Base-by-base conservation (phyloP, 2,888 invertebrate genomes). In the Hesperia comma region DNA sequence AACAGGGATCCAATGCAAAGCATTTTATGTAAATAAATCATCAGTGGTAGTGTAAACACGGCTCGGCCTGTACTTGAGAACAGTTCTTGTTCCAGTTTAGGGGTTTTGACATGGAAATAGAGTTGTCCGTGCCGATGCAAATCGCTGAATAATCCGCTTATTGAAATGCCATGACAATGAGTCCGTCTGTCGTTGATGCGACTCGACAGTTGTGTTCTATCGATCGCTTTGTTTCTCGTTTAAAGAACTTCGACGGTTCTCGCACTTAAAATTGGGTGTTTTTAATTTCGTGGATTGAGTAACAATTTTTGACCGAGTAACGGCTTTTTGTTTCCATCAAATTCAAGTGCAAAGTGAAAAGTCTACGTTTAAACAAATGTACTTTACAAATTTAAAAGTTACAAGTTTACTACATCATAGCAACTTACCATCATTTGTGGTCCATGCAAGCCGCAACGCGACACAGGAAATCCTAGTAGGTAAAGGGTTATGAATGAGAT, bases 131-230 rank as follows among this genome's bases (percentile, higher is more conserved):
- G 79, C 75, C 71, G 84, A 88, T 88, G 88, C 86, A 88, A 87
- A 88, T 88, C 79, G 78, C 80, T 81, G 88, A 83, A 87, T 87
- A 87, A 88, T 87, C 84, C 76, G 79, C 83, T 84, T 84, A 85
- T 87, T 86, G 83, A 84, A 83, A 85, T 84, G 82, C 83, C 78
- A 78, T 75, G 77, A 83, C 83, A 84, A 83, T 83, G 82, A 82
- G 72, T 69, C 57, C 71, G 69, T 60, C 70, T 69, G 72, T 61
- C 71, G 73, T 70, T 69, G 69, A 70, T 69, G 68, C 68, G 68
- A 63, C 69, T 64, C 75, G 76, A 75, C 81, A 75, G 80, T 80
- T 81, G 82, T 81, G 79, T 71, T 67, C 68, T 71, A 80, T 80
- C 75, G 81, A 83, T 80, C 61, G 54, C 54, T 43, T 66, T 67